These are phyloP conservation scores for Cyprinus carpio DNA, from an alignment of 2,113 vertebrate genomes.

Conservation along the genomic window DNA sequence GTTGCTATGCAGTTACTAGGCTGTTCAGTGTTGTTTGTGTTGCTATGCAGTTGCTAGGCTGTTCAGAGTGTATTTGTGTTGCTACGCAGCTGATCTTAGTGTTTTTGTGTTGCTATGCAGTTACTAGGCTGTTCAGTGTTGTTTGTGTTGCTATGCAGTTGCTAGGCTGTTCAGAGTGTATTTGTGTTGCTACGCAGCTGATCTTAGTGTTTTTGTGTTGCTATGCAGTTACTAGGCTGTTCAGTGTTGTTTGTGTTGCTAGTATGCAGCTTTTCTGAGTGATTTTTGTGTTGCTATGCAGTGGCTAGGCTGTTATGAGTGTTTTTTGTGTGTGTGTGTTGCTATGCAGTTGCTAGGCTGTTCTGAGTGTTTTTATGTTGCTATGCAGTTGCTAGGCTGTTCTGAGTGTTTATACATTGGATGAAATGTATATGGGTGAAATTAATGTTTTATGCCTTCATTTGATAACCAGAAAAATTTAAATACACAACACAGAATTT, in stretches of 20 bases:
- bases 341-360: neutral
- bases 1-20: neutral
- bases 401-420: no score
- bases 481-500: no score
- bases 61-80: neutral
- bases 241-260: neutral
- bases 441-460: no score
- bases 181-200: neutral
- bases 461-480: no score
- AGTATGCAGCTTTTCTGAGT: neutral
- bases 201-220: no score
- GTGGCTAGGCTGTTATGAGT: neutral
- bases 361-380: neutral
- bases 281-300: neutral
- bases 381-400: neutral
- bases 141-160: no score
- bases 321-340: neutral
- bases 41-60: neutral
- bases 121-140: neutral
- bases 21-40: neutral
- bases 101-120: neutral
- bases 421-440: no score
- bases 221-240: no score
- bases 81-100: neutral
- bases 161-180: no score